A percentile compares a stretch with the other conserved stretches of the same genome.
These are phyloP conservation scores for Notechis scutatus DNA, from an alignment of 2,113 vertebrate genomes.

Conservation along the genomic window DNA sequence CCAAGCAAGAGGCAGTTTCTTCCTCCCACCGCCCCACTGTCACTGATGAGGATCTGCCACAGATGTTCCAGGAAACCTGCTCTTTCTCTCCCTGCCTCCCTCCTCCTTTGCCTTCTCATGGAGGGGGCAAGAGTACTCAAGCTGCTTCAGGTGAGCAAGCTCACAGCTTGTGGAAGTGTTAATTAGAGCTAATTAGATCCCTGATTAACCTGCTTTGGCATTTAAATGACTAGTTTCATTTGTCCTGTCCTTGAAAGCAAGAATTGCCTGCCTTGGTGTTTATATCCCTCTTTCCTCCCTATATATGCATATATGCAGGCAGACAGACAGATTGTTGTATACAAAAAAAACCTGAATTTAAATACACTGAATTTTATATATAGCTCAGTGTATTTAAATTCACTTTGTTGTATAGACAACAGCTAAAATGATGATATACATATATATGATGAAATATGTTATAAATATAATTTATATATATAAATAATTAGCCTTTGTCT, in stretches of 20 bases:
- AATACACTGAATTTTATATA: not conserved
- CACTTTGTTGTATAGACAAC: too few relatives aligned
- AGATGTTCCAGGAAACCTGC: slow-evolving; percentile 4
- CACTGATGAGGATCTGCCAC: accelerated
- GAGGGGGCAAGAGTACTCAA: not conserved
- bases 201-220: not conserved
- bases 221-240: not conserved
- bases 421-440: too few relatives aligned
- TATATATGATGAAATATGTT: too few relatives aligned
- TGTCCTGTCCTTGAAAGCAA: not conserved
- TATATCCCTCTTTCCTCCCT: not conserved
- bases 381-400: too few relatives aligned
- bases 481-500: too few relatives aligned
- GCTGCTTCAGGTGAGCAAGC: not conserved
- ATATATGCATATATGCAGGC: too few relatives aligned
- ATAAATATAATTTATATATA: too few relatives aligned
- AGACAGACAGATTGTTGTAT: not conserved
- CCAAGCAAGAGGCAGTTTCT: accelerated
- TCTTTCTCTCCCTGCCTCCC: too few relatives aligned
- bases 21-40: accelerated
- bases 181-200: slow-evolving; percentile 23
- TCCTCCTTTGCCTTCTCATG: not conserved
- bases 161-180: slow-evolving; percentile 9
- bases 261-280: not conserved
- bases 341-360: not conserved